Base-by-base conservation (phyloP, 2,888 invertebrate species). In the Sepioteuthis lessoniana region DNA sequence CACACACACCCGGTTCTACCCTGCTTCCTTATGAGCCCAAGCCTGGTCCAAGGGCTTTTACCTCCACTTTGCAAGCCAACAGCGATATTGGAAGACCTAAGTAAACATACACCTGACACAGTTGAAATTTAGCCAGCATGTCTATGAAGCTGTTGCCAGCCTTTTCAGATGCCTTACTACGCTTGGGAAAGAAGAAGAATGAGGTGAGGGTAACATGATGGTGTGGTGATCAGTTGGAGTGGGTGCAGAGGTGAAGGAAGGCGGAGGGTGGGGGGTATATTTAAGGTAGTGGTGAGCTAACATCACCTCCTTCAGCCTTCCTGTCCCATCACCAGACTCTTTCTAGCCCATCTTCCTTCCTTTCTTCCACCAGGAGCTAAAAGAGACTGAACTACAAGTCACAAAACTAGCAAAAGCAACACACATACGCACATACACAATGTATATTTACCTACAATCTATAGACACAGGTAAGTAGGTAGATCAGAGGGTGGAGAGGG, bases 41-140 rank as follows among this genome's bases (percentile, higher is more conserved):
- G 76, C n/a, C 76, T 76, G 76, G 76, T 76, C 76, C 76, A 76
- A 76, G n/a, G 76, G 76, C 76, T 76, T 76, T 76, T 76, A 76
- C n/a, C n/a, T 76, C n/a, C 13, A 13, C 76, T 76, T n/a, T n/a
- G 13, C 76, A 76, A 76, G 76, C 76, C 76, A n/a, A 76, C n/a
- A n/a, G 76, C 19, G n/a, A n/a, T 76, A 76, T 76, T 76, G 76
- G 16, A 76, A 76, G 76, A 76, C 76, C 76, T 76, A n/a, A 76
- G n/a, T 76, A 76, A 76, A 76, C 76, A 76, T n/a, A n/a, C 76
- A 76, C 76, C 76, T 76, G 76, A 76, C 76, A n/a, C 76, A 76
- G 76, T 76, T 76, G 76, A 76, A 76, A 76, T 76, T 76, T 76
- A 76, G 76, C 76, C 76, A 76, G 76, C 76, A 76, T 76, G 76